Base-by-base conservation (phyloP, 2,113 vertebrate genomes). In the Spheniscus mendiculus region DNA sequence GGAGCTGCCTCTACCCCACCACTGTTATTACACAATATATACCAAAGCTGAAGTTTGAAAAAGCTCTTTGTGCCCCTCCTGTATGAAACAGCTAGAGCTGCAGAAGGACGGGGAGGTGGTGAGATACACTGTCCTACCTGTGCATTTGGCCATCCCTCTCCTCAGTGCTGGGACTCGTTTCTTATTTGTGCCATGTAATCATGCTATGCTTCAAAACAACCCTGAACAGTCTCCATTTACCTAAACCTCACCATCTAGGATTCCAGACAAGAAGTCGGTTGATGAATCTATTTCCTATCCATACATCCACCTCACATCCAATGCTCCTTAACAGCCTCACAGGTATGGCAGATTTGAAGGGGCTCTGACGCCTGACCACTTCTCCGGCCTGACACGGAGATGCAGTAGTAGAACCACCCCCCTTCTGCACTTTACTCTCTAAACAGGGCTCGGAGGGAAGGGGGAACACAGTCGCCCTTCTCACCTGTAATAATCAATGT, bases 401-500 rank as follows among this genome's bases (percentile, higher is more conserved):
- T 14, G 19, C 10, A 32, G 23, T 5, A 72, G 66, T 56, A 87
- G 47, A 47, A 21, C 26, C 26, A 40, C 0, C 4, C 6, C 16
- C 5, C 19, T 32, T 22, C 65, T 52, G 59, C 14, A 5, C 62
- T 78, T 66, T 2, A 0, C 6, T 19, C 26, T 47, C 62, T 34
- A n/a, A 62, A 4, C 13, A 34, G 30, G 9, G 30, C 27, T 66
- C 3, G 0, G 69, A 49, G 8, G 15, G 55, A 83, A 52, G 69
- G 55, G 34, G 19, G 25, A 76, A 16, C 55, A 10, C 0, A 0
- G 5, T 40, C 69, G 5, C 10, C 26, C 9, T 76, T 47, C 42
- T 67, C 27, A n/a, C 42, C 70, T 42, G 21, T 1, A 17, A 62
- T 4, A 10, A 40, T 8, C 52, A 29, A 1, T 0, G 0, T 8